Percentiles rank a stretch among this genome's conserved stretches.
Evolutionary conservation across 2,888 invertebrate genomes (phyloP).

Genomic region (Tipula confusa): DNA sequence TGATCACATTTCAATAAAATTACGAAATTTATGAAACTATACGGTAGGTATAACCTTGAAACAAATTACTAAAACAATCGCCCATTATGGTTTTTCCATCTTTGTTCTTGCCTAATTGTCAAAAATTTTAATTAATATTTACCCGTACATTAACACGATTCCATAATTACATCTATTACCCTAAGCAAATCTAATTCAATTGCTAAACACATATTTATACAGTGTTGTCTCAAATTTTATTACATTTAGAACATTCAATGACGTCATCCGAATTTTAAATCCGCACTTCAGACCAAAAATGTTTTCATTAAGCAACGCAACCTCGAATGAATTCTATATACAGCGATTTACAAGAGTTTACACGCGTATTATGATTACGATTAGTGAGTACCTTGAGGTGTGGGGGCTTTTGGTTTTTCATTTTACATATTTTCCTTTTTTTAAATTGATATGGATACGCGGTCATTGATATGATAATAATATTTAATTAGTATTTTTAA

Average conservation of each 20-base stretch:
- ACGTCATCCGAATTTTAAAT: background rate
- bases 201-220: background rate
- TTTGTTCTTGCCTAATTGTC: background rate
- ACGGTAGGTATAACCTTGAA: background rate
- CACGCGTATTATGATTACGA: background rate
- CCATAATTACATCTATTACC: background rate
- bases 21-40: background rate
- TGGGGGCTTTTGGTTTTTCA: too few relatives aligned
- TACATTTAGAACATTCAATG: background rate
- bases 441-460: background rate
- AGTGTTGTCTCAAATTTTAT: background rate
- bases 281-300: background rate
- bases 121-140: background rate
- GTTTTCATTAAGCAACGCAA: background rate
- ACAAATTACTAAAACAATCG: background rate
- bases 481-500: background rate
- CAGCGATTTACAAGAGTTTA: background rate
- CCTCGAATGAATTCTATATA: background rate
- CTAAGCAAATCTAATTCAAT: conserved; percentile 12
- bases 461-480: background rate
- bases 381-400: background rate
- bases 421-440: too few relatives aligned
- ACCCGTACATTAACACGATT: background rate
- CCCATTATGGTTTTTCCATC: background rate
- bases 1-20: background rate